Evolutionary conservation across 2,888 invertebrate species (phyloP), one percentile per base, ranked within the genome.

Genomic region (Cerastis leucographa): DNA sequence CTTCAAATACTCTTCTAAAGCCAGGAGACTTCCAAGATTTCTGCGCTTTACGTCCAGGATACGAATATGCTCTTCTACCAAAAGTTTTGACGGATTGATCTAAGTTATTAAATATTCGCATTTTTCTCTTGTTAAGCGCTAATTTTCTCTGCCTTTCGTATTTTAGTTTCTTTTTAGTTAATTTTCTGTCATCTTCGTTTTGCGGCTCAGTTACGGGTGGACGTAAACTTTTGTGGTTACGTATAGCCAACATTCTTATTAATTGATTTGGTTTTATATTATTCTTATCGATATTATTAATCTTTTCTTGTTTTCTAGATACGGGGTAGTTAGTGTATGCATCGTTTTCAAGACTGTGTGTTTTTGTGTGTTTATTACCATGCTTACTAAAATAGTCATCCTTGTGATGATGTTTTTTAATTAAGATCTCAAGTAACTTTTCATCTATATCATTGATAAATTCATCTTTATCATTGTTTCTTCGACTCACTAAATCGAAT

Each of bases 241-340:
- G 42, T 6, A n/a, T 35, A 9, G 44, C 19, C 14, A 51, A 22
- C 19, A 14, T 0, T 42, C 2, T 42, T 46, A 35, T 61, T 25
- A 0, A 0, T 74, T 35, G 22, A 25, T 54, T 56, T 25, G 17
- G 6, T 7, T 61, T 22, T 35, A 35, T 42, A 14, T 51, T 1
- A 14, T 71, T 62, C 0, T 71, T 64, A 17, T 68, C 12, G 22
- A 80, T 65, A 6, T 49, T 49, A 49, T 8, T 49, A 69, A 84
- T 65, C 4, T 54, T 74, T 65, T 84, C 59, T 71, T 82, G 82
- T 49, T 80, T 74, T 56, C 84, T 80, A 5, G 71, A 29, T 46
- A 8, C 4, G 1, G 80, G 79, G n/a, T 62, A 64, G 7, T 25
- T 44, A 22, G 7, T 17, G 49, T 61, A 19, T 19, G 44, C 59